phyloP scores from a whole-genome alignment of 2,888 invertebrate species.

The Drosophila anomelani region DNA sequence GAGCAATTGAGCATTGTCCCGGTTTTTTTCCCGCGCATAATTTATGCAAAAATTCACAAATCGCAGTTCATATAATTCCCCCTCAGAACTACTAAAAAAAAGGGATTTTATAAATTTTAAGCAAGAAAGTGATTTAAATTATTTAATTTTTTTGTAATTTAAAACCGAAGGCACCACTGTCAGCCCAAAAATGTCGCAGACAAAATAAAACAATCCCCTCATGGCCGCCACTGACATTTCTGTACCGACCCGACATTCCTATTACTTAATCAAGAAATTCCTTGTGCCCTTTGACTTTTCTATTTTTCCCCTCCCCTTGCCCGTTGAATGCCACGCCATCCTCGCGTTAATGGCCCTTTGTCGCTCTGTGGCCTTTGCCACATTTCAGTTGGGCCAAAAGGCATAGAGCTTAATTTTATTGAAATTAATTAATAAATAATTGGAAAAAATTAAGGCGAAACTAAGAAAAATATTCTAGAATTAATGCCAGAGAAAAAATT shows the following conservation, averaged over 20 bases:
- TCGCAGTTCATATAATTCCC: conserved; percentile 56
- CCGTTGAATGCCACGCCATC: background rate
- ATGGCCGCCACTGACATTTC: conserved; percentile 47
- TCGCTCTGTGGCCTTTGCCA: conserved; percentile 56
- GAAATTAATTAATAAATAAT: no score
- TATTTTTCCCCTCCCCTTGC: background rate
- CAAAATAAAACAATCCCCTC: conserved; percentile 33
- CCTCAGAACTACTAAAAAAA: background rate
- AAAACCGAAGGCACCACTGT: no score
- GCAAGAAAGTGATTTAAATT: background rate
- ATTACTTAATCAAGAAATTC: conserved; percentile 80
- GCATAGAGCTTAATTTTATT: background rate
- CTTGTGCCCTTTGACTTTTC: conserved; percentile 32
- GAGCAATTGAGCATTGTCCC: conserved; percentile 23
- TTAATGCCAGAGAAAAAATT: background rate
- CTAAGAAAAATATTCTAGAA: background rate
- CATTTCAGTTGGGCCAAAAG: conserved; percentile 38
- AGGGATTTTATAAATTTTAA: background rate
- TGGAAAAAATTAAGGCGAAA: background rate
- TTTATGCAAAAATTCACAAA: conserved; percentile 68
- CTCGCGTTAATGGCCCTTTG: conserved; percentile 57
- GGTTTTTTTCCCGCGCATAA: conserved; percentile 58
- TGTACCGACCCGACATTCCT: conserved; percentile 58
- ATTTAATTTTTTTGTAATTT: background rate
- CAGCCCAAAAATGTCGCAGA: conserved; percentile 2